phyloP scores from a whole-genome alignment of 2,888 invertebrate species.

The Theristus sp. region DNA sequence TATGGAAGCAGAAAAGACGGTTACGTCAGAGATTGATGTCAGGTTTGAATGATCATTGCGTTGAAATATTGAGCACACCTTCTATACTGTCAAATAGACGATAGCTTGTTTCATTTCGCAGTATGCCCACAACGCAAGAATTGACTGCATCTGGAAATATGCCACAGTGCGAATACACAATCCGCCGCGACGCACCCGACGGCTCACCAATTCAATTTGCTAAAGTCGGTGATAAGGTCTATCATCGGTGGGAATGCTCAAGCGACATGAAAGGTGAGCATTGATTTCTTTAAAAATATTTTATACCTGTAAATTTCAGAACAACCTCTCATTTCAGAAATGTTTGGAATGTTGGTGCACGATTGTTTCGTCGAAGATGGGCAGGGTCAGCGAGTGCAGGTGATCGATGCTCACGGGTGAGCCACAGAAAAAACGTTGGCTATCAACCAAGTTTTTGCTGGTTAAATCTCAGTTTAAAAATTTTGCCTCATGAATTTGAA shows the following conservation, averaged over 20 bases:
- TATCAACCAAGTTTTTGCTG: too few relatives aligned
- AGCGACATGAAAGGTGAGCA: not conserved
- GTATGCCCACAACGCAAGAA: slow-evolving; percentile 10
- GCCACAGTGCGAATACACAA: slow-evolving; percentile 10
- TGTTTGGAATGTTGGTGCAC: slow-evolving; percentile 18
- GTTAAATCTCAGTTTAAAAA: too few relatives aligned
- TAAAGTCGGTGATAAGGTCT: slow-evolving; percentile 8
- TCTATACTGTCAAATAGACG: not conserved
- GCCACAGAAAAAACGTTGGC: too few relatives aligned
- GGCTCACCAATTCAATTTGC: slow-evolving; percentile 6
- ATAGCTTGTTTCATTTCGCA: slow-evolving; percentile 1
- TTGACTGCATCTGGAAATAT: slow-evolving; percentile 6
- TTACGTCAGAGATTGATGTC: slow-evolving; percentile 20
- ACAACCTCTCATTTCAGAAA: slow-evolving; percentile 1
- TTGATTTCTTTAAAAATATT: not conserved
- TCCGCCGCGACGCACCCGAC: slow-evolving; percentile 4
- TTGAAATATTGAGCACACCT: not conserved
- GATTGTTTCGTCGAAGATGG: slow-evolving; percentile 23
- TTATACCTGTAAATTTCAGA: not conserved
- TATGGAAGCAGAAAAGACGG: slow-evolving; percentile 18
- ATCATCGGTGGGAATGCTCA: slow-evolving; percentile 7
- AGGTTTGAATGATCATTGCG: slow-evolving; percentile 11
- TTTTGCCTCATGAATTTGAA: too few relatives aligned
- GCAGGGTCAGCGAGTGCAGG: slow-evolving; percentile 14
- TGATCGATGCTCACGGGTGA: slow-evolving; percentile 19